A percentile compares a stretch with the other conserved stretches of the same genome.
Evolutionary conservation across 2,113 vertebrate genomes (phyloP).

Genomic region (Rhynchomys soricoides): DNA sequence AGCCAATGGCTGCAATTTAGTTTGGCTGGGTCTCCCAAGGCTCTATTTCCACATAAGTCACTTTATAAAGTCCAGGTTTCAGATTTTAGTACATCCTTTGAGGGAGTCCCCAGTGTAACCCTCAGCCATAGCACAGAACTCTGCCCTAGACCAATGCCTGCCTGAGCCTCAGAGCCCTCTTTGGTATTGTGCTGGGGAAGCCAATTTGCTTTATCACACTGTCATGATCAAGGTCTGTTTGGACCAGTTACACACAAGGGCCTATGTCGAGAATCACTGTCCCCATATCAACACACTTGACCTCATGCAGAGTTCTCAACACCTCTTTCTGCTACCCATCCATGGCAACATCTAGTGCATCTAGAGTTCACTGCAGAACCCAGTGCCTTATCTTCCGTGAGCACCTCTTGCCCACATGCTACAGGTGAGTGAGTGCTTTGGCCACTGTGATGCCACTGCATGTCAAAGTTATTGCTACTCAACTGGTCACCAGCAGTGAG

Average conservation of each 20-base stretch:
- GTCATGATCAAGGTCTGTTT: not conserved
- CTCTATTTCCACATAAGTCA: not conserved
- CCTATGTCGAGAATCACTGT: not conserved
- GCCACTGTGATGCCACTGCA: not conserved
- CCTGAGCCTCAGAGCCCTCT: not conserved
- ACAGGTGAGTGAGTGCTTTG: not conserved
- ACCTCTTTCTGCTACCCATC: too few relatives aligned
- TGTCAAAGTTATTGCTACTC: not conserved
- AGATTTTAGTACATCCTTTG: not conserved
- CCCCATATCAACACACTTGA: not conserved
- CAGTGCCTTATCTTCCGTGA: not conserved
- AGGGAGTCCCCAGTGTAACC: not conserved
- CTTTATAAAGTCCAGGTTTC: not conserved
- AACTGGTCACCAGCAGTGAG: not conserved
- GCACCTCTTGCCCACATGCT: not conserved
- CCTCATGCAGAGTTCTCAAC: not conserved
- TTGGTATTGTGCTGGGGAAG: not conserved
- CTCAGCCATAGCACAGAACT: not conserved
- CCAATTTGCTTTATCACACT: not conserved
- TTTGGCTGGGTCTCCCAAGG: not conserved
- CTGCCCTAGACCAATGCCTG: not conserved
- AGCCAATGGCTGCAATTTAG: not conserved
- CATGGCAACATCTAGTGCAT: too few relatives aligned
- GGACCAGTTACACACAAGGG: not conserved
- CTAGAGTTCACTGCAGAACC: fast-evolving